Conservation (phyloP, 2,888 invertebrate genomes). For the Epirrhoe alternata region DNA sequence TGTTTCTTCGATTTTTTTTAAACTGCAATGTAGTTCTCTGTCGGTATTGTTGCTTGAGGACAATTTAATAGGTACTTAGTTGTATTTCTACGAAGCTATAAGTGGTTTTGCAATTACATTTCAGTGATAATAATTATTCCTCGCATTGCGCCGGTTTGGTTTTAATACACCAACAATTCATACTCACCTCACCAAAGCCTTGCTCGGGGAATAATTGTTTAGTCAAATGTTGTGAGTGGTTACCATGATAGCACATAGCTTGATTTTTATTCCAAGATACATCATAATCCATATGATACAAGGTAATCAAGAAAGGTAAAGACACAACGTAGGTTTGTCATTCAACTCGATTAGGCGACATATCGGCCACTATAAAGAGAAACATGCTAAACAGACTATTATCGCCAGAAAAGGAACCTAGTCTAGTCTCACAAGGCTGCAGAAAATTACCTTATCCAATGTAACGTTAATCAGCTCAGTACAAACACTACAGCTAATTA, state of each 20-base stretch:
- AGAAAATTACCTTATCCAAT: conserved; percentile 34
- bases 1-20: conserved; percentile 17
- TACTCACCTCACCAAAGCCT: not conserved
- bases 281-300: not conserved
- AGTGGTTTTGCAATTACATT: not conserved
- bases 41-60: conserved; percentile 9
- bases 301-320: not conserved
- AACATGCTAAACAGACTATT: conserved; percentile 34
- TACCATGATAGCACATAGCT: not conserved
- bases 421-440: conserved; percentile 33
- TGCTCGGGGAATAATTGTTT: not conserved
- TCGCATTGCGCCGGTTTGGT: not conserved
- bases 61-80: conserved; percentile 1
- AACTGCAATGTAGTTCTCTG: conserved; percentile 6
- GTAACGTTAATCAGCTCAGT: conserved; percentile 49
- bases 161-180: not conserved
- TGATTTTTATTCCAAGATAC: not conserved
- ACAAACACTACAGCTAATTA: conserved; percentile 63
- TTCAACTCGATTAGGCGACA: not conserved
- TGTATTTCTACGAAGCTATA: not conserved
- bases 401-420: conserved; percentile 39
- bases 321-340: not conserved
- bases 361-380: conserved; percentile 7
- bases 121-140: not conserved
- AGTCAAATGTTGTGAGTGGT: not conserved